phyloP scores from a whole-genome alignment of 2,113 vertebrate species.

The Gasterosteus nipponicus region DNA sequence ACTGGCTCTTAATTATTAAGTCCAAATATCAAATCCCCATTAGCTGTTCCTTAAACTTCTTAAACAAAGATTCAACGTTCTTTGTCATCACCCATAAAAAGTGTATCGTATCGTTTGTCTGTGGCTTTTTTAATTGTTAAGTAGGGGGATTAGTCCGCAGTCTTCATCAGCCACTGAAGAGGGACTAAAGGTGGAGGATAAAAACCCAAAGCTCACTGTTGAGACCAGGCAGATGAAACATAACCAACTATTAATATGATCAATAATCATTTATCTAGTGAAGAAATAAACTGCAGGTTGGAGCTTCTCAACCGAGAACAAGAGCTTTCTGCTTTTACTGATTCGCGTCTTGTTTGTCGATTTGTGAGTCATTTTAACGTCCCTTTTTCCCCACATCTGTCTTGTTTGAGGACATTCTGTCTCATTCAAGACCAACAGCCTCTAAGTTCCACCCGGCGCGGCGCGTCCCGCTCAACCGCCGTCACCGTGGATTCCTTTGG shows the following conservation, averaged over 20 bases:
- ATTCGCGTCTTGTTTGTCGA: too few relatives aligned
- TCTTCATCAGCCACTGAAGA: not conserved
- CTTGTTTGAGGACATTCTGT: not conserved
- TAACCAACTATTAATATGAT: not conserved
- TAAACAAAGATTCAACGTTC: not conserved
- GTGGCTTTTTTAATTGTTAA: not conserved
- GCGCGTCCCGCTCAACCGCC: too few relatives aligned
- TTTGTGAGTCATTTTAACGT: not conserved
- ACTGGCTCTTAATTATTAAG: too few relatives aligned
- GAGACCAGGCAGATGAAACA: not conserved
- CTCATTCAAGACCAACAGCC: not conserved
- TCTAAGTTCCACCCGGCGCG: too few relatives aligned
- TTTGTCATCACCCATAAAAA: not conserved
- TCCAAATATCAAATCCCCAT: not conserved
- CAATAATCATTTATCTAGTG: not conserved
- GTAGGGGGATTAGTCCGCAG: too few relatives aligned
- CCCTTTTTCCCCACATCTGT: not conserved
- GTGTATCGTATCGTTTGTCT: not conserved
- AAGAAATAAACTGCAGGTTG: not conserved
- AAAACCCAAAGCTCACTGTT: not conserved
- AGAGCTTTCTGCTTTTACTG: not conserved
- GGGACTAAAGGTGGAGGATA: not conserved
- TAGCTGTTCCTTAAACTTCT: not conserved
- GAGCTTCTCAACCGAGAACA: not conserved
- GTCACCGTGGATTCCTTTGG: not conserved